These are phyloP conservation scores for Ophiothrix spiculata DNA, from an alignment of 35 echinoderm and acorn worm genomes.

Conservation along the genomic window DNA sequence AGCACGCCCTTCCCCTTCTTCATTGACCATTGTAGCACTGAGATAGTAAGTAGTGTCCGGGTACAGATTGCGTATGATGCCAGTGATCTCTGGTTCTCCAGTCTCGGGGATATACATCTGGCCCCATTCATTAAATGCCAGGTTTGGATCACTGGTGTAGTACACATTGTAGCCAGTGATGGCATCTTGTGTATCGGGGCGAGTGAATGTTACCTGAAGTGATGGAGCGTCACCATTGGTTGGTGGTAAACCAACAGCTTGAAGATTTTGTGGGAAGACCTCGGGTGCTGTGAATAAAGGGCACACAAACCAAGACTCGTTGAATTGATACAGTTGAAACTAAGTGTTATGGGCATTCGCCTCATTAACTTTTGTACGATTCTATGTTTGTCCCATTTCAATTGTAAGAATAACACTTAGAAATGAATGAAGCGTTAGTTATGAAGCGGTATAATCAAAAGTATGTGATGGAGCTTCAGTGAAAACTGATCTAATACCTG, in stretches of 20 bases:
- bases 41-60: background rate
- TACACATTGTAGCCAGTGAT: background rate
- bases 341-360: no score
- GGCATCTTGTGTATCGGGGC: background rate
- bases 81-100: background rate
- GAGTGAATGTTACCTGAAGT: background rate
- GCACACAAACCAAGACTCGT: no score
- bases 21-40: background rate
- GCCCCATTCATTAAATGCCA: background rate
- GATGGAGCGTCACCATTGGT: background rate
- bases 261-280: background rate
- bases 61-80: background rate
- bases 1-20: background rate
- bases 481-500: no score
- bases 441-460: no score
- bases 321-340: no score
- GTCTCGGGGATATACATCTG: background rate
- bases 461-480: no score
- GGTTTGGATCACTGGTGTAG: background rate
- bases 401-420: no score
- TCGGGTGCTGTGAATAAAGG: no score
- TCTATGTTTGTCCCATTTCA: no score
- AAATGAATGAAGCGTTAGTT: no score
- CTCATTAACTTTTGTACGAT: no score
- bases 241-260: background rate